Percentiles rank a stretch among this genome's conserved stretches.
Conservation (phyloP, 2,113 vertebrate species). For the Bubo scandiacus region DNA sequence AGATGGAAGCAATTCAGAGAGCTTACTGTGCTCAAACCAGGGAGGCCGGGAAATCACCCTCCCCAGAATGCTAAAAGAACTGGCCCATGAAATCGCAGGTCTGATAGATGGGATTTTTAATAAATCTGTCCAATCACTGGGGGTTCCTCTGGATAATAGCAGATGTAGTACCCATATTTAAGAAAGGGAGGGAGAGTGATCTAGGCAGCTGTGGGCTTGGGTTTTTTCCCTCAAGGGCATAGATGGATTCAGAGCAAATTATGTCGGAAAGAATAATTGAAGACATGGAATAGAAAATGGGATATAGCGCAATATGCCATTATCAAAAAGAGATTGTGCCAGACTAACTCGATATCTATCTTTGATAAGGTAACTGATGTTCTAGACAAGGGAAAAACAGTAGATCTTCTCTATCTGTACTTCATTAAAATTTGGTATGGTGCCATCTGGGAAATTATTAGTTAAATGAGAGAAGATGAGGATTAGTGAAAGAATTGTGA, state of each 20-base stretch:
- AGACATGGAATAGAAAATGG: conserved; percentile 64
- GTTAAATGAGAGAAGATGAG: conserved; percentile 48
- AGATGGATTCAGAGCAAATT: conserved; percentile 65
- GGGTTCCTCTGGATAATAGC: conserved; percentile 10
- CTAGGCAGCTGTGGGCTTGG: conserved; percentile 23
- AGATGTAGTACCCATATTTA: conserved; percentile 33
- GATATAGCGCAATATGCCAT: conserved; percentile 57
- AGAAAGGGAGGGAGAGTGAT: conserved; percentile 12
- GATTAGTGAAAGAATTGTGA: conserved; percentile 1
- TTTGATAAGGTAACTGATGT: conserved; percentile 68
- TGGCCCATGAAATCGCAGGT: background rate
- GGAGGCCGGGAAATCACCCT: background rate
- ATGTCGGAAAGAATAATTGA: conserved; percentile 64
- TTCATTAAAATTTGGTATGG: conserved; percentile 50
- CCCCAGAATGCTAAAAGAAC: background rate
- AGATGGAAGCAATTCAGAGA: background rate
- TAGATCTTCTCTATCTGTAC: conserved; percentile 50
- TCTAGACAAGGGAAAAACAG: conserved; percentile 58
- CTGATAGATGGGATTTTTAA: conserved; percentile 33
- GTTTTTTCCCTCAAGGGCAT: conserved; percentile 57
- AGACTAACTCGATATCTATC: conserved; percentile 61
- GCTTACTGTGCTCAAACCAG: background rate
- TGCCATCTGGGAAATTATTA: conserved; percentile 62
- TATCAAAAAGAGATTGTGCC: conserved; percentile 63
- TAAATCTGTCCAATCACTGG: conserved; percentile 18